Evolutionary conservation across 2,888 invertebrate species (phyloP).

Genomic region (Polymixis lichenea): DNA sequence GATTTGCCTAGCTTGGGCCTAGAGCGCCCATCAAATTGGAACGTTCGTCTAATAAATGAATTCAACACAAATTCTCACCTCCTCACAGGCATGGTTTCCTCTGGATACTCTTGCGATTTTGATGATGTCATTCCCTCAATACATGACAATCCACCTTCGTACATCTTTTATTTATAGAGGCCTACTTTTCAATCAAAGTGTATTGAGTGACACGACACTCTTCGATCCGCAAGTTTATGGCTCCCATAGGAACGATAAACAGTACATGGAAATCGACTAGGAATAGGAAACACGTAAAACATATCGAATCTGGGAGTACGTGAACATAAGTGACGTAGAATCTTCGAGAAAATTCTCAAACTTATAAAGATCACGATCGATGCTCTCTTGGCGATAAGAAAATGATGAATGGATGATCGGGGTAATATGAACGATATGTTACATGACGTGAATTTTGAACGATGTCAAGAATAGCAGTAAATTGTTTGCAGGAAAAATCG

Average conservation of each 20-base stretch:
- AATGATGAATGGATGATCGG: constrained; percentile 58
- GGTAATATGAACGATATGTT: constrained; percentile 44
- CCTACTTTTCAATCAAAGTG: constrained; percentile 59
- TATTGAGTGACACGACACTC: constrained; percentile 60
- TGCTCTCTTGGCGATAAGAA: constrained; percentile 54
- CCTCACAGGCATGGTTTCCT: not conserved
- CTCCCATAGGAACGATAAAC: constrained; percentile 72
- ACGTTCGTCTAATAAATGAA: not conserved
- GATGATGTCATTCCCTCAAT: constrained; percentile 23
- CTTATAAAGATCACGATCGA: constrained; percentile 55
- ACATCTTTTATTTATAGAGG: constrained; percentile 51
- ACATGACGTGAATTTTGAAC: constrained; percentile 51
- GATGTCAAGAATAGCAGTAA: constrained; percentile 41
- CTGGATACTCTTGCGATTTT: constrained; percentile 1
- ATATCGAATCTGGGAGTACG: constrained; percentile 67
- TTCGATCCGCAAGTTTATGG: constrained; percentile 64
- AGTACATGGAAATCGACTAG: constrained; percentile 71
- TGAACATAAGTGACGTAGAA: constrained; percentile 38
- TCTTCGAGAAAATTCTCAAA: constrained; percentile 47
- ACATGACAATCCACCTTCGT: constrained; percentile 5
- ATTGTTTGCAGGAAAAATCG: constrained; percentile 48
- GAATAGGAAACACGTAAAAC: constrained; percentile 70
- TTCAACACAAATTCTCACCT: not conserved
- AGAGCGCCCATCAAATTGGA: not conserved
- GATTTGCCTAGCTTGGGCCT: no score